A percentile compares a stretch with the other conserved stretches of the same genome.
These are phyloP conservation scores for Esperia sulphurella DNA, from an alignment of 2,888 invertebrate genomes.

Conservation along the genomic window DNA sequence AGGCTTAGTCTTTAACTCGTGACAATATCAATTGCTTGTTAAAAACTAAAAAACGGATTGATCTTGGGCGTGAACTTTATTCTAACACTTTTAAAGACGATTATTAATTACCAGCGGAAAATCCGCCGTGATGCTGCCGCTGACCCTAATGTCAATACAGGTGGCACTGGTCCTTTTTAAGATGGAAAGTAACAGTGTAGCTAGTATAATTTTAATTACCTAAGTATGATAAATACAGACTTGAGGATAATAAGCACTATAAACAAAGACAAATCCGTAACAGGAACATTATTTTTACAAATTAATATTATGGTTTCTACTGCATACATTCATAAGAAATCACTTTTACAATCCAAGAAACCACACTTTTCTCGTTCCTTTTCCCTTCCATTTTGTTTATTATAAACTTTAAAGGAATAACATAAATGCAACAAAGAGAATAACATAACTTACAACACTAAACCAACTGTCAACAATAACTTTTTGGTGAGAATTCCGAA, in stretches of 20 bases:
- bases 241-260: slow-evolving; percentile 31
- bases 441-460: slow-evolving; percentile 7
- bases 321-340: slow-evolving; percentile 3
- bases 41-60: too few relatives aligned
- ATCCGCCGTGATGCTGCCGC: too few relatives aligned
- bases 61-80: too few relatives aligned
- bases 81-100: too few relatives aligned
- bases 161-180: too few relatives aligned
- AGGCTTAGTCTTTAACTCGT: too few relatives aligned
- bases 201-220: background rate
- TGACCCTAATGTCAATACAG: too few relatives aligned
- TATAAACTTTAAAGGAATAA: slow-evolving; percentile 18
- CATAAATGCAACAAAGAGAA: slow-evolving; percentile 21
- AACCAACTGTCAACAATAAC: slow-evolving; percentile 1
- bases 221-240: slow-evolving; percentile 30
- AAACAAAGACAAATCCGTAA: slow-evolving; percentile 59
- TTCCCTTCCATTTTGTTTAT: background rate
- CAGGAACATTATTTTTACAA: slow-evolving; percentile 52
- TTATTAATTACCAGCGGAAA: too few relatives aligned
- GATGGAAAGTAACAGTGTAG: background rate
- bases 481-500: slow-evolving; percentile 5
- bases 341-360: background rate
- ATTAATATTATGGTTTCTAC: slow-evolving; percentile 27
- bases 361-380: background rate
- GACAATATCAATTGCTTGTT: too few relatives aligned